Conservation (phyloP, 2,113 vertebrate genomes). For the Rhynchomys soricoides region DNA sequence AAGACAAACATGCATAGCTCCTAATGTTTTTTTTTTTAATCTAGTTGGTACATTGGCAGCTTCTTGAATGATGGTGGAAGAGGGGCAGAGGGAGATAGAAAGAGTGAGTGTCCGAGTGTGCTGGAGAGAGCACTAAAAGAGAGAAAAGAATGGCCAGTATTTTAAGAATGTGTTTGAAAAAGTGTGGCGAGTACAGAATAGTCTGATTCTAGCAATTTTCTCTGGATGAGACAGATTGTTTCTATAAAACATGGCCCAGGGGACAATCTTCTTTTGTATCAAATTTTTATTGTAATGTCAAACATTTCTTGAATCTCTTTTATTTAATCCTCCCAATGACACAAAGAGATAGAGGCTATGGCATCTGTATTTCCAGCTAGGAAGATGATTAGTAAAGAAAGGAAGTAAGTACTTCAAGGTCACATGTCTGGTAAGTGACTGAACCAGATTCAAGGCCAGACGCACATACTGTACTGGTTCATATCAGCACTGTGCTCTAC, state of each 20-base stretch:
- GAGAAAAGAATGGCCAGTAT: constrained; percentile 4
- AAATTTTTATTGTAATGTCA: not conserved
- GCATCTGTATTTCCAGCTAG: not conserved
- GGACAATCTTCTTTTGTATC: not conserved
- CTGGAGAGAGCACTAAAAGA: not conserved
- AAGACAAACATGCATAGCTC: constrained; percentile 34
- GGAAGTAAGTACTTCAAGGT: constrained; percentile 40
- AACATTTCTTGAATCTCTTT: not conserved
- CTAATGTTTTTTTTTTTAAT: constrained; percentile 10
- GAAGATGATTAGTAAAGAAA: constrained; percentile 12
- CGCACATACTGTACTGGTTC: not conserved
- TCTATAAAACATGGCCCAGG: constrained; percentile 26
- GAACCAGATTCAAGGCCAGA: not conserved
- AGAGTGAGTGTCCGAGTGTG: constrained; percentile 38
- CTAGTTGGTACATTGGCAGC: constrained; percentile 14
- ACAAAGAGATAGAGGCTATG: not conserved
- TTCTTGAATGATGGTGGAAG: not conserved
- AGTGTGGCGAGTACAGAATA: not conserved
- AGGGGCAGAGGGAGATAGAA: not conserved
- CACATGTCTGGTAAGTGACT: constrained; percentile 16
- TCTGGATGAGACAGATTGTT: not conserved
- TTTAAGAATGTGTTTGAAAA: constrained; percentile 59
- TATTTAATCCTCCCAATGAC: constrained; percentile 29
- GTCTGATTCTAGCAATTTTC: constrained; percentile 10
- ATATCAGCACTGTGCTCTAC: not conserved